Evolutionary conservation across 2,888 invertebrate genomes (phyloP), one percentile per base, ranked within the genome.

Genomic region (Drosophila cognata): DNA sequence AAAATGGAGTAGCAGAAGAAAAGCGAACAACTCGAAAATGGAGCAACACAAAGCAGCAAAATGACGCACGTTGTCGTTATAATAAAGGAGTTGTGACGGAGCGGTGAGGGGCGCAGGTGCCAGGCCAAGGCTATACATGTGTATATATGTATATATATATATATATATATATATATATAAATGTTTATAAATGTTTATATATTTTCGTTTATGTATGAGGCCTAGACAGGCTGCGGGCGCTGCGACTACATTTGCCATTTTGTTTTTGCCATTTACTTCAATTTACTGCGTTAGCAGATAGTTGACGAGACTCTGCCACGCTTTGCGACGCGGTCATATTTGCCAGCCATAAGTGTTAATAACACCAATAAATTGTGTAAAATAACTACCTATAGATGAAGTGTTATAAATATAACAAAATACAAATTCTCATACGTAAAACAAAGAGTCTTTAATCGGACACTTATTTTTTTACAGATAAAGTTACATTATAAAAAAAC

Each of bases 61-160:
- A 89, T 84, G 79, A 87, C 82, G 79, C 88, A 81, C 79, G 80
- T 73, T 86, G 75, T 74, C 72, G 70, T 84, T 82, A 89, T 84
- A 89, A 81, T 81, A 88, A 81, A 33, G 11, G 33, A 33, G 33
- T 33, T 33, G 33, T 33, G 33, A 4, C 33, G 33, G 10, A 33
- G 33, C 33, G 10, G 31, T 18, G 18, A n/a, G 36, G n/a, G 67
- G 29, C 4, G n/a, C 55, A 52, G 70, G 71, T 71, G 71, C 16
- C 60, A 21, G 41, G 53, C 72, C 72, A 77, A 65, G 62, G 61
- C 59, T 77, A 56, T 55, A 71, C 57, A 48, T 55, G 61, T n/a
- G 29, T 18, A 28, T 18, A 18, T 29, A 13, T 52, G 1, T n/a
- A 8, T 28, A 25, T 36, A 6, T 71, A 56, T 58, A 76, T 52